Base-by-base conservation (phyloP, 2,888 invertebrate genomes). In the Altica lythri region DNA sequence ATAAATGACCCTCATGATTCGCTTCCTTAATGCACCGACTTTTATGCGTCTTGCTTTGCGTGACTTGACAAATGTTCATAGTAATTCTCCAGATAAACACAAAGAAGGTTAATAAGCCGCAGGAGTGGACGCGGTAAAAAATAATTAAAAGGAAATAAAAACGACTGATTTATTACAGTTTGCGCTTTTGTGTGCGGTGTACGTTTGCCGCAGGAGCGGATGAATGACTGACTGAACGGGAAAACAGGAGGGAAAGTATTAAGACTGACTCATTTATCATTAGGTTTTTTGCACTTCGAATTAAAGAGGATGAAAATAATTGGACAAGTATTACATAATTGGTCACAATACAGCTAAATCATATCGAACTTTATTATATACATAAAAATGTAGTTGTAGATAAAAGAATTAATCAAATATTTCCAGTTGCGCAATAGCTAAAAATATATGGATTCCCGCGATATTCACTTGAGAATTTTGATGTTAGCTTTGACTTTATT, bases 131-230 rank as follows among this genome's bases (percentile, higher is more conserved):
- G 44, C 38, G 34, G 42, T 53, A 52, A 53, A 49, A 49, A 53
- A 53, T 43, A 48, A 48, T 53, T 37, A 48, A 48, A 47, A 42
- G 53, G 35, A 53, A 48, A 48, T 37, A 47, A 44, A 48, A 47
- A 48, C 25, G 40, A 19, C 32, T 49, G 57, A 48, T 53, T 57
- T 57, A 53, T 48, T 43, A 16, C 22, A 9, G 19, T 14, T 42
- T 38, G 37, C 34, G 32, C 42, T 35, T 43, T 53, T 40, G 43
- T 48, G 53, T 40, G 35, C 35, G 25, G 46, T 16, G 27, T 37
- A 37, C 46, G 22, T 34, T 46, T 10, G 35, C 27, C 35, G 35
- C 19, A 34, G 30, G 18, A 14, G 18, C 2, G 34, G 37, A 25
- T 25, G 27, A 27, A 35, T 32, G 32, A 35, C 9, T 34, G 34